Evolutionary conservation across 2,797 vertebrate species (phyloP).

Genomic region (Odontamblyopus lacepedii): DNA sequence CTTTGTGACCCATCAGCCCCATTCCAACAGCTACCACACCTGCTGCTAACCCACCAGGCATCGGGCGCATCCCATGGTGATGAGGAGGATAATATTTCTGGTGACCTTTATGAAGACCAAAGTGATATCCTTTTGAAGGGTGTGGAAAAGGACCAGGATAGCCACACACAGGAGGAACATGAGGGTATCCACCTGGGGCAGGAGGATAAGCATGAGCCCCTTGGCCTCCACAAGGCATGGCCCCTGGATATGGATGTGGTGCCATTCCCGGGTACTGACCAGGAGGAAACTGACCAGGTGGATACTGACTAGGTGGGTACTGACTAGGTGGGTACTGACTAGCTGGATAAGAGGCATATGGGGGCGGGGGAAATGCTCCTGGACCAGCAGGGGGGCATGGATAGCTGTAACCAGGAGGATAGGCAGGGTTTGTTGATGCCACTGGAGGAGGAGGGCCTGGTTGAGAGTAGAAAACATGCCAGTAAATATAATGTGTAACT

Average conservation of each 20-base stretch:
- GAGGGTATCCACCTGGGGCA: constrained; percentile 62
- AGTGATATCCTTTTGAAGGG: constrained; percentile 62
- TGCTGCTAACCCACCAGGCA: constrained; percentile 46
- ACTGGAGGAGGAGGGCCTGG: constrained; percentile 62
- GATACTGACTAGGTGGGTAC: constrained; percentile 40
- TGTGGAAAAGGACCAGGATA: constrained; percentile 61
- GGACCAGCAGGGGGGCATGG: constrained; percentile 42
- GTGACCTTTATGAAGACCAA: constrained; percentile 44
- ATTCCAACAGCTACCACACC: constrained; percentile 68
- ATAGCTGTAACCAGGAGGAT: constrained; percentile 67
- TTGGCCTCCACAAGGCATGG: constrained; percentile 56
- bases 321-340: constrained; percentile 43
- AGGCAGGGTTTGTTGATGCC: constrained; percentile 69
- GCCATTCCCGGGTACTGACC: constrained; percentile 50
- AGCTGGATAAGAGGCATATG: constrained; percentile 43
- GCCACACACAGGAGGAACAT: constrained; percentile 39
- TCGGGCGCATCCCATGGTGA: constrained; percentile 53
- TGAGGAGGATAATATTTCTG: constrained; percentile 37
- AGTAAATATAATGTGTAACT: not conserved
- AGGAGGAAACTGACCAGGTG: constrained; percentile 35
- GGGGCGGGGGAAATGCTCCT: constrained; percentile 59
- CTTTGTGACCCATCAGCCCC: constrained; percentile 58
- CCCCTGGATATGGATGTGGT: constrained; percentile 44
- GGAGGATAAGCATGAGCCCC: constrained; percentile 69
- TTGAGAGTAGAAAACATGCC: not conserved